Conservation (phyloP, 1,140 invertebrate species). For the Hermatobates lingyangjiaoensis region DNA sequence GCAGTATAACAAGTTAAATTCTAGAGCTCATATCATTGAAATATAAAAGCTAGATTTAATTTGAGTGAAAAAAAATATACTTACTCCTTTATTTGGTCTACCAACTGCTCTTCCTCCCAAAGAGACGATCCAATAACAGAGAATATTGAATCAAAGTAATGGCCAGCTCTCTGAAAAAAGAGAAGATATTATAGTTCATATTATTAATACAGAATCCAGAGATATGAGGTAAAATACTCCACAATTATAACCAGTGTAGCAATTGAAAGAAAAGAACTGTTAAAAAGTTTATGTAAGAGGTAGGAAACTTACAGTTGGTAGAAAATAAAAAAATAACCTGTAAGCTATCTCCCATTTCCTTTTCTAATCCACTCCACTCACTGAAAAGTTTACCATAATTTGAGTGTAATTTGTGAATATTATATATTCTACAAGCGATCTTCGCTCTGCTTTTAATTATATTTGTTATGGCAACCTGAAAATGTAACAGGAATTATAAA, state of each 20-base stretch:
- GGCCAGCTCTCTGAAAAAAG: constrained; percentile 33
- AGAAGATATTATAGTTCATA: background rate
- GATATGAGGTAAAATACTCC: constrained; percentile 1
- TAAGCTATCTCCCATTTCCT: constrained; percentile 60
- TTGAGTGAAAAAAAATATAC: no score
- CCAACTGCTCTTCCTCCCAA: constrained; percentile 64
- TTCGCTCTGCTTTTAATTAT: constrained; percentile 35
- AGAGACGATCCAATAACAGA: constrained; percentile 52
- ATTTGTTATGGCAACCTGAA: constrained; percentile 28
- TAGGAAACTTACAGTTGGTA: background rate
- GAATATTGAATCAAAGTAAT: constrained; percentile 57
- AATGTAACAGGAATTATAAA: constrained; percentile 15
- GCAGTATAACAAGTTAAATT: no score
- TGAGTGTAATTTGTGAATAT: constrained; percentile 58
- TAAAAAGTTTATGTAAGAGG: background rate
- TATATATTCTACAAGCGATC: constrained; percentile 55
- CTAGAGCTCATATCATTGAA: no score
- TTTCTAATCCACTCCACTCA: constrained; percentile 71
- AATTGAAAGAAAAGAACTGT: constrained; percentile 11
- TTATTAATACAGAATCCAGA: background rate
- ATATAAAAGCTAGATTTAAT: no score
- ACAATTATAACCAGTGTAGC: constrained; percentile 13
- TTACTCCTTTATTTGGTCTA: constrained; percentile 67
- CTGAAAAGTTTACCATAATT: constrained; percentile 68
- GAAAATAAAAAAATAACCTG: constrained; percentile 28